Conservation (phyloP, 2,888 invertebrate genomes). For the Morpho deidamia region DNA sequence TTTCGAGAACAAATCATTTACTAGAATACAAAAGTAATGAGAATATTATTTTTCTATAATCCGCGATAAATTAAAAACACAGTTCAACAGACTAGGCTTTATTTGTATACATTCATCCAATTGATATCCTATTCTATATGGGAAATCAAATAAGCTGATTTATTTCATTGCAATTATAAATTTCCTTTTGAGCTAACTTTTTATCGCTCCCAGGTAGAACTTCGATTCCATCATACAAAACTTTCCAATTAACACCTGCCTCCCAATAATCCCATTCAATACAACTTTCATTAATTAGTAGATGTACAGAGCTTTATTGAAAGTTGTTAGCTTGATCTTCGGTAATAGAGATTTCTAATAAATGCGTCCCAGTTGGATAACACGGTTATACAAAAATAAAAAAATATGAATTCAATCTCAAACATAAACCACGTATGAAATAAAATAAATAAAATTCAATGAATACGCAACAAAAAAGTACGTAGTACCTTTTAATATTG, state of each 20-base stretch:
- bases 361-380: conserved; percentile 1
- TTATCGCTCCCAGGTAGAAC: background rate
- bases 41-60: no score
- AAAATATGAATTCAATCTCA: no score
- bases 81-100: no score
- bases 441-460: no score
- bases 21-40: no score
- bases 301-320: conserved; percentile 3
- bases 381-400: background rate
- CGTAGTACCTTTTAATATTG: no score
- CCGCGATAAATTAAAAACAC: no score
- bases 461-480: no score
- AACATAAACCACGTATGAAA: no score
- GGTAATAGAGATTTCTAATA: conserved; percentile 5
- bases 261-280: conserved; percentile 8
- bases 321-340: background rate
- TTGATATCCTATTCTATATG: no score
- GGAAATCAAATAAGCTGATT: background rate
- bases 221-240: conserved; percentile 5
- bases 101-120: no score
- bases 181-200: background rate
- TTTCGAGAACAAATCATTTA: no score
- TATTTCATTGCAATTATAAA: conserved; percentile 17
- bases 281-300: conserved; percentile 11
- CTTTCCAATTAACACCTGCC: conserved; percentile 15